Evolutionary conservation across 2,888 invertebrate genomes (phyloP).

Genomic region (Druceiella hillmani): DNA sequence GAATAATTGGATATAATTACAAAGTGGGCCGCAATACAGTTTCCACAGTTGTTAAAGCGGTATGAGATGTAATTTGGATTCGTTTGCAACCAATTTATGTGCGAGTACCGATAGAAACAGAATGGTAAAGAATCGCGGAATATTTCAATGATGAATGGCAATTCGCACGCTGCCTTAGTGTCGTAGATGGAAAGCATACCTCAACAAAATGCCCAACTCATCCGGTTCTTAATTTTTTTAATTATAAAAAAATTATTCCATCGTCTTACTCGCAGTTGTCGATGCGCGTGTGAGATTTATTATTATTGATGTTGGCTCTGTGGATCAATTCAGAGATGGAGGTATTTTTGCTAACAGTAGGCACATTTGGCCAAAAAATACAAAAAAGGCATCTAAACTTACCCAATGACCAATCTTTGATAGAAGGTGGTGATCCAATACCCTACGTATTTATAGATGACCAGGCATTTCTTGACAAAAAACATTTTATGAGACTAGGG

Average conservation of each 20-base stretch:
- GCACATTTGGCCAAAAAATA: conserved; percentile 12
- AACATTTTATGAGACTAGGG: conserved; percentile 19
- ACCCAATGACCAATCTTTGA: conserved; percentile 20
- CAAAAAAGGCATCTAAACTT: conserved; percentile 17
- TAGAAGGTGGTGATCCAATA: conserved; percentile 18
- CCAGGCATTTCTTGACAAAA: conserved; percentile 11
- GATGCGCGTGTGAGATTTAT: too few species aligned
- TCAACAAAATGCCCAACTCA: too few species aligned
- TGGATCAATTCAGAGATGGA: conserved; percentile 24
- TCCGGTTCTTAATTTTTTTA: too few species aligned
- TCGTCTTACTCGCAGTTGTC: too few species aligned
- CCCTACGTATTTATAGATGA: conserved; percentile 20
- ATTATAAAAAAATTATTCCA: too few species aligned
- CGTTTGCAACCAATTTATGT: conserved; percentile 21
- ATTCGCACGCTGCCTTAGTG: conserved; percentile 22
- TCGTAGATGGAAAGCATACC: conserved; percentile 27
- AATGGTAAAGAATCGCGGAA: conserved; percentile 21
- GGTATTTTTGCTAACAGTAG: conserved; percentile 25
- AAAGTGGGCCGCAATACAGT: conserved; percentile 18
- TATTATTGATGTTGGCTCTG: too few species aligned
- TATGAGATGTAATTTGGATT: conserved; percentile 20
- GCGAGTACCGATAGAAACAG: conserved; percentile 7
- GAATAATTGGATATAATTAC: conserved; percentile 19
- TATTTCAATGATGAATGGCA: conserved; percentile 24
- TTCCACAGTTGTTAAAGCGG: conserved; percentile 17